Base-by-base conservation (phyloP, 2,113 vertebrate species). In the Ptilorrhoa leucosticta region DNA sequence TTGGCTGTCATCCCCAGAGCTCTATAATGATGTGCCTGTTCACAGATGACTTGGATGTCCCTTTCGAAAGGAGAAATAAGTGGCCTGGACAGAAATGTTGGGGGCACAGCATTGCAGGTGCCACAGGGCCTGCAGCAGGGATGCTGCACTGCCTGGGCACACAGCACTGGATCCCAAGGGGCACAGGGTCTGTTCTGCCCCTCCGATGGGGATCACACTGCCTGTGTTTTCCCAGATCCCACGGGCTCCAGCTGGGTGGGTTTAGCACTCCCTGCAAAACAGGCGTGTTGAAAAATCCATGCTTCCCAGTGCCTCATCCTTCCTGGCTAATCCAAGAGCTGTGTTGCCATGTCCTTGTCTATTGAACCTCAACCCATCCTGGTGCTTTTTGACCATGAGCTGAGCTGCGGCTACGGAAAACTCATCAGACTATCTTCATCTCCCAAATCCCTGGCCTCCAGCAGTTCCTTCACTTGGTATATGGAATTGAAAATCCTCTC, bases 21-120 rank as follows among this genome's bases (percentile, higher is more conserved):
- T 87, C 69, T 86, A 90, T 72, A 92, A 76, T 64, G 65, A 83
- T 33, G 58, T 37, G 57, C 69, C 75, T 86, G 81, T 82, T 95
- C 96, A 33, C 83, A 58, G 93, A 69, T 77, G 35, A 39, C 64
- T 92, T 65, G 47, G 51, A 13, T 4, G 6, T 56, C 57, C 79
- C 39, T 83, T 84, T 58, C 16, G 47, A 75, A 65, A 75, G 24
- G 44, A 54, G 31, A 54, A 77, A 35, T 63, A 44, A 84, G 50
- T 60, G 42, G 26, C 63, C 35, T n/a, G 45, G 48, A 51, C 21
- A 72, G 89, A 80, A 82, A 82, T 70, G 30, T 31, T 0, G 0
- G 9, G 31, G 26, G 4, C 26, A 65, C 2, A 3, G 51, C 27
- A 31, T 10, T 68, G 27, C 80, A 75, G 77, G 65, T 84, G 47